Base-by-base conservation (phyloP, 2,113 vertebrate genomes). In the Machaerirhynchus nigripectus region DNA sequence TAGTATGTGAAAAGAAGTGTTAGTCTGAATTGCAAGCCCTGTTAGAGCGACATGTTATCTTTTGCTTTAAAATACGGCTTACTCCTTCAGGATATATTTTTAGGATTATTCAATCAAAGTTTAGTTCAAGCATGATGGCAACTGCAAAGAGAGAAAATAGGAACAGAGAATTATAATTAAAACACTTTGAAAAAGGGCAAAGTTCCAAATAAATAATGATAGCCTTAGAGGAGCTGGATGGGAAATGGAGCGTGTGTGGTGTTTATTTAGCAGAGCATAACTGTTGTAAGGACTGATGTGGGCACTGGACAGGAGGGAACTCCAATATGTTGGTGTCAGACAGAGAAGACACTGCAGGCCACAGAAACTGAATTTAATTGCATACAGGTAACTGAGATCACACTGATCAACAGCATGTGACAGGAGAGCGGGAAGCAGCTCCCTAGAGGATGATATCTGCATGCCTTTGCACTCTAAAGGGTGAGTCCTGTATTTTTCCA, bases 1-100 rank as follows among this genome's bases (percentile, higher is more conserved):
- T 71, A 49, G 31, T 85, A 33, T 70, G 49, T 61, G 82, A 92
- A 95, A 93, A 92, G n/a, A 86, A 95, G 70, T 63, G 74, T n/a
- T 50, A 76, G 75, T 64, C 82, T 87, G 70, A 96, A 87, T 52
- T 59, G 28, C 65, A 44, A 5, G 7, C 46, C 28, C 5, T 89
- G 49, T 92, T 90, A 55, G 50, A 93, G 68, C 1, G 23, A 78
- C 71, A 55, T 30, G 46, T 42, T 86, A 33, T 46, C 52, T 88
- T 92, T 73, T 50, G 50, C 49, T 84, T 67, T 40, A 68, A 90
- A 84, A 89, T 77, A 70, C 7, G 17, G 8, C n/a, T 74, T 60
- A 74, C n/a, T 67, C 44, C 24, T 95, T 95, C 73, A 40, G 49
- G 46, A 78, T 69, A 18, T 65, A 89, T 73, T 80, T 87, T 86